phyloP scores from a whole-genome alignment of 2,888 invertebrate genomes.

The Caenorhabditis macrosperma region DNA sequence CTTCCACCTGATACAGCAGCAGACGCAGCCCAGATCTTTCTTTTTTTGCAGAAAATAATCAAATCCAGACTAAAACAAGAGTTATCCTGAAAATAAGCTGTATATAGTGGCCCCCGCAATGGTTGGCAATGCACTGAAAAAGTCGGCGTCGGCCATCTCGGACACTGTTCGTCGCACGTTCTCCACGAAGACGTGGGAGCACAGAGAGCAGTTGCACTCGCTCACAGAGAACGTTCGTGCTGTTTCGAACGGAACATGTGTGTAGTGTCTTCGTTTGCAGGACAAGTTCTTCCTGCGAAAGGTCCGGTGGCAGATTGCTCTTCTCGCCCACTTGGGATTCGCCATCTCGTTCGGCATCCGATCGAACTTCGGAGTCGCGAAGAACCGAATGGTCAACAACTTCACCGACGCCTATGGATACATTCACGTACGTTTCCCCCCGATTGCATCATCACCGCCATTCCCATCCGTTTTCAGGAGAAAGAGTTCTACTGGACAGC shows the following conservation, averaged over 20 bases:
- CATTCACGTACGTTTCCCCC: constrained; percentile 68
- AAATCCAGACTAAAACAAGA: not conserved
- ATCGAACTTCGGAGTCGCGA: constrained; percentile 92
- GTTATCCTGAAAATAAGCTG: not conserved
- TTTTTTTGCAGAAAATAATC: constrained; percentile 2
- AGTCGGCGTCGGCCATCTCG: constrained; percentile 59
- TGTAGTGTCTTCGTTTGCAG: constrained; percentile 47
- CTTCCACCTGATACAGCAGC: no score
- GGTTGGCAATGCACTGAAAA: constrained; percentile 51
- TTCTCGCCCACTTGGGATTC: constrained; percentile 81
- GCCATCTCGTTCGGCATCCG: constrained; percentile 78
- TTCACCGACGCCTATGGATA: constrained; percentile 70
- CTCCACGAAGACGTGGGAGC: constrained; percentile 67
- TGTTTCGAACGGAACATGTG: not conserved
- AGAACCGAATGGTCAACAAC: constrained; percentile 85
- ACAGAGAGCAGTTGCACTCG: constrained; percentile 65
- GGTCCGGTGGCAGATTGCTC: constrained; percentile 81
- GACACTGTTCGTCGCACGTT: constrained; percentile 61
- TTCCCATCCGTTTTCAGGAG: constrained; percentile 60
- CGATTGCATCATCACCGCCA: not conserved
- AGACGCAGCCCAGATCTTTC: no score
- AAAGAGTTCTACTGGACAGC: constrained; percentile 73
- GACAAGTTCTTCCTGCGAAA: constrained; percentile 81
- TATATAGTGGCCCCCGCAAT: constrained; percentile 7
- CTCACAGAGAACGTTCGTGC: constrained; percentile 57